Percentiles rank a stretch among this genome's conserved stretches.
phyloP scores from a whole-genome alignment of 1,140 invertebrate species.

The Drosophila kurseongensis region DNA sequence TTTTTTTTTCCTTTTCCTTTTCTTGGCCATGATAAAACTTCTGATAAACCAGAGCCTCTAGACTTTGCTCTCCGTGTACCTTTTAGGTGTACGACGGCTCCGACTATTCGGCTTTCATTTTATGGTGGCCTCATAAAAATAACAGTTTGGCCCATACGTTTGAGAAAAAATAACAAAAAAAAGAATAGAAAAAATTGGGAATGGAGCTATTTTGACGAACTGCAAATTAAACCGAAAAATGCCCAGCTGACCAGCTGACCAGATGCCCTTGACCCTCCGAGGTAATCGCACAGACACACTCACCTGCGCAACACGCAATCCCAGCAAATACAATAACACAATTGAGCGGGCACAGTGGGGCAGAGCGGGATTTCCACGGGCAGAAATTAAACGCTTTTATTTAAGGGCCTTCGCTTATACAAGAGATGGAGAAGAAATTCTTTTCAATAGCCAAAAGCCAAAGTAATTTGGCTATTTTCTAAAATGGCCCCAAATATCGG shows the following conservation, averaged over 20 bases:
- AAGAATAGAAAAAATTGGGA: not conserved
- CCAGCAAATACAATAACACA: constrained; percentile 36
- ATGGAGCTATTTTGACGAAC: constrained; percentile 1
- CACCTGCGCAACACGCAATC: constrained; percentile 48
- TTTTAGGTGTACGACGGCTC: constrained; percentile 9
- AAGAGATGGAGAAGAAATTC: too few relatives aligned
- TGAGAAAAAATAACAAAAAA: not conserved
- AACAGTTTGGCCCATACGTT: constrained; percentile 20
- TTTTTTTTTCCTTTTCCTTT: not conserved
- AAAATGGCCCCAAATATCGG: too few relatives aligned
- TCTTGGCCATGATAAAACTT: constrained; percentile 57
- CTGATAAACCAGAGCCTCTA: constrained; percentile 59
- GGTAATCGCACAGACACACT: constrained; percentile 35
- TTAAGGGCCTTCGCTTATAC: too few relatives aligned
- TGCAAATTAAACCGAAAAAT: constrained; percentile 37
- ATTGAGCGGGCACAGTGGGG: constrained; percentile 33
- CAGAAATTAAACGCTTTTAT: too few relatives aligned
- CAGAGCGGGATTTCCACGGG: not conserved
- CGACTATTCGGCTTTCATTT: constrained; percentile 4
- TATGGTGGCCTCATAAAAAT: constrained; percentile 31
- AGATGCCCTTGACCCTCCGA: constrained; percentile 69
- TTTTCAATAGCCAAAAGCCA: too few relatives aligned
- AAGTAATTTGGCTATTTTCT: too few relatives aligned
- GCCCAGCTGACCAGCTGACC: constrained; percentile 41
- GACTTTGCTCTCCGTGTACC: constrained; percentile 51